These are phyloP conservation scores for Apolygus lucorum DNA, from an alignment of 1,140 invertebrate species.

Conservation along the genomic window DNA sequence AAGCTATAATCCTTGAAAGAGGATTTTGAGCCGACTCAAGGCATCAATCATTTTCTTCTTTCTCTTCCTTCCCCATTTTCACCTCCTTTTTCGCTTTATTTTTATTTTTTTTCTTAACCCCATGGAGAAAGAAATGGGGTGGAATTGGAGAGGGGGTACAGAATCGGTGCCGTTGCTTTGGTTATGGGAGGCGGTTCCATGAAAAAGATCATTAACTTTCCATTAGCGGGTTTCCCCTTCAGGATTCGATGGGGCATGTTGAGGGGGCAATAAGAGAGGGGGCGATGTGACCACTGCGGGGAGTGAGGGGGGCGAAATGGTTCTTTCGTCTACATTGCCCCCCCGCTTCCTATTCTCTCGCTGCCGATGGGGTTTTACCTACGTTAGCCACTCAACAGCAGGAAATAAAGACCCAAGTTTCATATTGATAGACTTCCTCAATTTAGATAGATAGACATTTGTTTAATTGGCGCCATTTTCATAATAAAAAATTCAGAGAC, in stretches of 20 bases:
- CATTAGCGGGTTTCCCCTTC: constrained; percentile 21
- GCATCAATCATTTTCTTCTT: background rate
- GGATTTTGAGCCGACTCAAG: background rate
- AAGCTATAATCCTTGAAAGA: background rate
- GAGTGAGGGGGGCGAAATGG: too few species aligned
- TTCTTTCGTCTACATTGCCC: too few species aligned
- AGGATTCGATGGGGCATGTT: background rate
- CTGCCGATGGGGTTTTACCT: too few species aligned
- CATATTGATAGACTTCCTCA: too few species aligned
- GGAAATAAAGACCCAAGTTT: too few species aligned
- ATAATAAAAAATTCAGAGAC: too few species aligned
- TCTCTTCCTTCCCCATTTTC: background rate
- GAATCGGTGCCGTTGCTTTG: too few species aligned
- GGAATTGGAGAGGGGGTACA: too few species aligned
- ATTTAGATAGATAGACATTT: too few species aligned
- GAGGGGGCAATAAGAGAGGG: background rate
- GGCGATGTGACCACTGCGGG: background rate
- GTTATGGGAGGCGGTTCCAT: background rate
- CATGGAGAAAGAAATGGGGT: background rate
- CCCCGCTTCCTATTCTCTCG: too few species aligned
- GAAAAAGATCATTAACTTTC: constrained; percentile 26
- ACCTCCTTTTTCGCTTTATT: background rate
- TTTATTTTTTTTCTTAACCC: background rate
- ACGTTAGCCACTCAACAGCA: too few species aligned
- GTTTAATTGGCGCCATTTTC: too few species aligned